phyloP scores from a whole-genome alignment of 2,888 invertebrate genomes.

The Agrochola lota region DNA sequence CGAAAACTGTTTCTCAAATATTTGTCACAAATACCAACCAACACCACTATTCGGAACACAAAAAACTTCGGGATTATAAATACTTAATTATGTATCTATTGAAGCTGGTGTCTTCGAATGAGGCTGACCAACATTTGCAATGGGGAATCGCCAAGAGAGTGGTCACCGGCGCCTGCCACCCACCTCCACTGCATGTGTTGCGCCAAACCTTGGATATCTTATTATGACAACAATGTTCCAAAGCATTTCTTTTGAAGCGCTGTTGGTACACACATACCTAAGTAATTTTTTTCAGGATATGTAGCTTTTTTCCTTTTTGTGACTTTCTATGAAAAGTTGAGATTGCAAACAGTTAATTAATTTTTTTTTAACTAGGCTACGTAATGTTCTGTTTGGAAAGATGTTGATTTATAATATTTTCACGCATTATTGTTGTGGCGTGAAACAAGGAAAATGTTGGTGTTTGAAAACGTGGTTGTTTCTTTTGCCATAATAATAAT shows the following conservation, averaged over 20 bases:
- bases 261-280: neutral
- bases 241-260: slow-evolving; percentile 16
- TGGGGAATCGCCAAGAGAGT: slow-evolving; percentile 58
- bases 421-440: too few relatives aligned
- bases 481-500: neutral
- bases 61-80: slow-evolving; percentile 29
- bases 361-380: neutral
- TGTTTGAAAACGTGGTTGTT: too few relatives aligned
- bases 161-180: slow-evolving; percentile 62
- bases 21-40: slow-evolving; percentile 36
- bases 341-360: neutral
- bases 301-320: neutral
- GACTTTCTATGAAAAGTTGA: neutral
- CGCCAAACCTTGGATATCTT: slow-evolving; percentile 49
- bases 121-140: slow-evolving; percentile 69
- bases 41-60: slow-evolving; percentile 37
- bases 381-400: neutral
- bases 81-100: slow-evolving; percentile 39
- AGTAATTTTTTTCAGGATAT: neutral
- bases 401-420: neutral
- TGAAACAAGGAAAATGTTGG: neutral
- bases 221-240: slow-evolving; percentile 38
- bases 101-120: slow-evolving; percentile 64
- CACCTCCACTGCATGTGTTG: slow-evolving; percentile 70
- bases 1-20: slow-evolving; percentile 12